Percentiles rank a stretch among this genome's conserved stretches.
These are phyloP conservation scores for Pinna nobilis DNA, from an alignment of 1,140 invertebrate genomes.

Conservation along the genomic window DNA sequence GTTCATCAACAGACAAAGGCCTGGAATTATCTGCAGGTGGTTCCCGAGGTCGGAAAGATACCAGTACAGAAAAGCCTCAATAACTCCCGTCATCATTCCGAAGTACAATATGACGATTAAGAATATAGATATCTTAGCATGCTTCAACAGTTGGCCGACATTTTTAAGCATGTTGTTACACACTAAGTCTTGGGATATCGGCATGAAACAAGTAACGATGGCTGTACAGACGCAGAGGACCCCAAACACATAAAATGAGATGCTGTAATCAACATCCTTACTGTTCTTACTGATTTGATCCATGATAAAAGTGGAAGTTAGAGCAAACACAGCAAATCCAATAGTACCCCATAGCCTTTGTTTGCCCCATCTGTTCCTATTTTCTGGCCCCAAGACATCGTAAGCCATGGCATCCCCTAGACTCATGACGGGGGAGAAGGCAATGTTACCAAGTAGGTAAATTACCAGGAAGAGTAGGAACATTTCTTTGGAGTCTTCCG, in stretches of 20 bases:
- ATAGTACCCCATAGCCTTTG: slow-evolving; percentile 58
- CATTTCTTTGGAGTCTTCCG: slow-evolving; percentile 21
- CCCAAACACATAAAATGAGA: slow-evolving; percentile 63
- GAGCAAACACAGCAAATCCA: slow-evolving; percentile 54
- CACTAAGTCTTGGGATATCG: slow-evolving; percentile 47
- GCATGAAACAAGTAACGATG: slow-evolving; percentile 49
- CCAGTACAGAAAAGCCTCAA: slow-evolving; percentile 95
- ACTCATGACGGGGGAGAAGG: slow-evolving; percentile 49
- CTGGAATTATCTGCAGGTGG: slow-evolving; percentile 87
- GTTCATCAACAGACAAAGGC: slow-evolving; percentile 86
- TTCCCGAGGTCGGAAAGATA: slow-evolving; percentile 83
- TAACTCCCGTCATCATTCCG: slow-evolving; percentile 87
- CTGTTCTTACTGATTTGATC: slow-evolving; percentile 41
- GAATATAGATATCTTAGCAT: slow-evolving; percentile 67
- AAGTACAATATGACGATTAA: slow-evolving; percentile 86
- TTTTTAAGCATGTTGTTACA: slow-evolving; percentile 53
- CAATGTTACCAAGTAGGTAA: slow-evolving; percentile 49
- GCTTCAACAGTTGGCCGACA: slow-evolving; percentile 42
- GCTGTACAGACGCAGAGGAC: slow-evolving; percentile 46
- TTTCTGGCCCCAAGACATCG: slow-evolving; percentile 49
- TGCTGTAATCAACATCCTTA: slow-evolving; percentile 46
- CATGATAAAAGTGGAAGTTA: slow-evolving; percentile 64
- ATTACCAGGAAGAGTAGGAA: slow-evolving; percentile 53
- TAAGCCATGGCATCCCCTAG: slow-evolving; percentile 56
- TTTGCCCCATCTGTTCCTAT: slow-evolving; percentile 42